Evolutionary conservation across 2,888 invertebrate genomes (phyloP), one percentile per base, ranked within the genome.

Genomic region (Busseola fusca): DNA sequence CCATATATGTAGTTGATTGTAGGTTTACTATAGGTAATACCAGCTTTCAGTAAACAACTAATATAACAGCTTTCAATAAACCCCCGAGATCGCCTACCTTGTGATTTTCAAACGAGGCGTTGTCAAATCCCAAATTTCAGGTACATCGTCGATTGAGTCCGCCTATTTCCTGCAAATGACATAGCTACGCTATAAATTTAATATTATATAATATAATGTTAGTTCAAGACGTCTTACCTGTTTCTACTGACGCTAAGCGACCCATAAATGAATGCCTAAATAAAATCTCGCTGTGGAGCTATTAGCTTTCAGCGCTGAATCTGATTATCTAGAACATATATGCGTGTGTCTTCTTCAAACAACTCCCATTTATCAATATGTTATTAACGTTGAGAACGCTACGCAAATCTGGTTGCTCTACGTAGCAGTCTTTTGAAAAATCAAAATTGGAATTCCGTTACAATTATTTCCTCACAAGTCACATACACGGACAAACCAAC

Each of bases 51-150:
- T 34, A 16, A 34, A 27, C 14, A 27, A 27, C 4, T 34, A 34
- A 37, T 42, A 42, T 54, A 42, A 40, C 3, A n/a, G 37, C 21
- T 50, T 64, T 64, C 12, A 40, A 57, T 48, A 58, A 72, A 48
- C 10, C 18, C 18, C 34, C 16, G 40, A 1, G 10, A 27, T n/a
- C n/a, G 16, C 21, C n/a, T 27, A 37, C 21, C 18, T 50, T 18
- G 37, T 48, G n/a, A 40, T 30, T 21, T 70, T 42, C 30, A 25
- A n/a, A 72, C 16, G 12, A 50, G 9, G 12, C 21, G n/a, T 67
- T 50, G 5, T 12, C 27, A 27, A n/a, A 67, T 48, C 27, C 37
- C 27, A 50, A 12, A 50, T 27, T 16, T 10, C 10, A 12, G 48
- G 27, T 66, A 21, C 48, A 45, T 12, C 30, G 3, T 25, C 5